phyloP scores from a whole-genome alignment of 2,797 vertebrate genomes.

The Pseudochirops cupreus region DNA sequence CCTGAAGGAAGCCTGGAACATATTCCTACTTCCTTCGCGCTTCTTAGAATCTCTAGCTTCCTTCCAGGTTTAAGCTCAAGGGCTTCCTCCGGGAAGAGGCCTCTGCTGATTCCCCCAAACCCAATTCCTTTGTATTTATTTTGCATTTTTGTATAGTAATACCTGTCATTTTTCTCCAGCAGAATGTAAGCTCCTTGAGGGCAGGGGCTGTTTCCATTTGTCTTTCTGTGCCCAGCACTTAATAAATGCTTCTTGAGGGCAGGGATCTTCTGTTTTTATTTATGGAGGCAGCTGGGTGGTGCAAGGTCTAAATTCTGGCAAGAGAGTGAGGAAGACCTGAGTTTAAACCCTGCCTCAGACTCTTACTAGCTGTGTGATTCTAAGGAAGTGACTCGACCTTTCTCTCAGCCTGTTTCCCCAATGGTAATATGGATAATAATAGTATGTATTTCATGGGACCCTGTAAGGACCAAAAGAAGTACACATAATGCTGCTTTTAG shows the following conservation, averaged over 20 bases:
- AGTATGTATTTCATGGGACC: background rate
- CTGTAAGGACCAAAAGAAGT: background rate
- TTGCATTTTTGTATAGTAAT: background rate
- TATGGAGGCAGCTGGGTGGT: background rate
- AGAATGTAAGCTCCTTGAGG: background rate
- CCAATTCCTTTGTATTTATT: background rate
- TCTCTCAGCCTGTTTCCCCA: background rate
- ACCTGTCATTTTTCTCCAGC: background rate
- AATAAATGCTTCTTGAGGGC: background rate
- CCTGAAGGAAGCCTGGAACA: background rate
- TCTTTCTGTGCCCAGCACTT: background rate
- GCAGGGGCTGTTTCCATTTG: background rate
- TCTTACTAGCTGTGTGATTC: background rate
- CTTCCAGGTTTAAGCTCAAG: background rate
- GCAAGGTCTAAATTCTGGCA: background rate
- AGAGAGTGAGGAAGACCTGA: background rate
- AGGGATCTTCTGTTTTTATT: background rate
- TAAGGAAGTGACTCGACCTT: background rate
- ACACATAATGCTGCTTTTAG: background rate
- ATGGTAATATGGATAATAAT: background rate
- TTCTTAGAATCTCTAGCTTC: background rate
- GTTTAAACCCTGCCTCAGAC: background rate
- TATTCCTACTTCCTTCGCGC: background rate
- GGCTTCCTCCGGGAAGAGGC: background rate
- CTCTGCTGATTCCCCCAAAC: background rate